These are phyloP conservation scores for Julus scanicus DNA, from an alignment of 2,888 invertebrate species.

Conservation along the genomic window DNA sequence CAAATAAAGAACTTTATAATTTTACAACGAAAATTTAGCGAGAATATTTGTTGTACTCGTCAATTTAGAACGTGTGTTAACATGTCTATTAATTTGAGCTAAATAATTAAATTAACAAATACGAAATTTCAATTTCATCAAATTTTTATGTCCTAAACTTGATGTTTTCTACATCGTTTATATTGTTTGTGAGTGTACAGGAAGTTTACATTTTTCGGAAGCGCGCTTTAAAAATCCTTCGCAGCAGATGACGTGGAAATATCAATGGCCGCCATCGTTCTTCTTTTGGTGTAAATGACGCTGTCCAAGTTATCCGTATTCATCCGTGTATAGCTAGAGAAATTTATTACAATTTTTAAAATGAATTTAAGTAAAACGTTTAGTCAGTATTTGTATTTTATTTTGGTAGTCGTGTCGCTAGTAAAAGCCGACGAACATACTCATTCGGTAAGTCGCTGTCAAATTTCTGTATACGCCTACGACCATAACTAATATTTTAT, in stretches of 20 bases:
- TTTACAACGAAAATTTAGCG: too few relatives aligned
- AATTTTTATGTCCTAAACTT: too few relatives aligned
- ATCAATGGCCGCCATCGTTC: slow-evolving; percentile 47
- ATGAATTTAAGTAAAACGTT: slow-evolving; percentile 50
- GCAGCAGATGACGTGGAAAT: slow-evolving; percentile 43
- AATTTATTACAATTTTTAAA: slow-evolving; percentile 41
- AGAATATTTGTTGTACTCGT: too few relatives aligned
- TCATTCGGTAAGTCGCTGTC: slow-evolving; percentile 55
- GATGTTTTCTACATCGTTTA: background rate
- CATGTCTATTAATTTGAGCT: too few relatives aligned
- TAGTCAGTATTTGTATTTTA: slow-evolving; percentile 50
- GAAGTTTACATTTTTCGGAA: background rate
- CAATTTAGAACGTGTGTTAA: too few relatives aligned
- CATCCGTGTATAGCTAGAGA: slow-evolving; percentile 49
- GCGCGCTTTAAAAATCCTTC: background rate
- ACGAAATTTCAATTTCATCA: too few relatives aligned
- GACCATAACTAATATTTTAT: background rate
- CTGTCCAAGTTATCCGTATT: slow-evolving; percentile 46
- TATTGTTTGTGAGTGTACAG: background rate
- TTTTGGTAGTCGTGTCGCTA: background rate
- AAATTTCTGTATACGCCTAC: slow-evolving; percentile 3
- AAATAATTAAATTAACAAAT: too few relatives aligned
- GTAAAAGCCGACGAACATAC: slow-evolving; percentile 56
- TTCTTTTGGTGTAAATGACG: slow-evolving; percentile 49
- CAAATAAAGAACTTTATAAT: too few relatives aligned